A percentile compares a stretch with the other conserved stretches of the same genome.
These are phyloP conservation scores for Xenotilapia longispinis DNA, from an alignment of 2,113 vertebrate species.

Conservation along the genomic window DNA sequence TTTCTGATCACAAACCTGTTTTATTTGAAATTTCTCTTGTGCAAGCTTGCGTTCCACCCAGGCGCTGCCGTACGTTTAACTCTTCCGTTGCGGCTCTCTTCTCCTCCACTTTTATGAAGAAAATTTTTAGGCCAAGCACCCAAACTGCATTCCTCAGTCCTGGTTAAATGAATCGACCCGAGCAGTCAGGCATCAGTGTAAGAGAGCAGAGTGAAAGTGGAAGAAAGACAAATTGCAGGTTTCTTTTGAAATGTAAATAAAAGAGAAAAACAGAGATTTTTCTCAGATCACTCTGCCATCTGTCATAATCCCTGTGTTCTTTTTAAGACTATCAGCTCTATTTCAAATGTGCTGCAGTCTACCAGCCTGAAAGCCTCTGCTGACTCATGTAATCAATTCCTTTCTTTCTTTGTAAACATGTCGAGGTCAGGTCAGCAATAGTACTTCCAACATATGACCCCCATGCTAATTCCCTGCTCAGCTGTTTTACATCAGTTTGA, in stretches of 20 bases:
- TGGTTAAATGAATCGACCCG: neutral
- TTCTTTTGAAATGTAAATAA: neutral
- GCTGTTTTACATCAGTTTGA: neutral
- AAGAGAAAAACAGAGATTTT: neutral
- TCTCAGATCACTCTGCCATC: neutral
- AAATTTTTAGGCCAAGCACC: neutral
- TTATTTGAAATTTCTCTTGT: neutral
- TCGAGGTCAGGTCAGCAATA: neutral
- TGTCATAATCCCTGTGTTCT: neutral
- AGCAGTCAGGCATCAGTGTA: neutral
- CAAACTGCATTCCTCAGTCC: accelerated
- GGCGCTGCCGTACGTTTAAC: neutral
- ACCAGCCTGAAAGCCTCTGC: neutral
- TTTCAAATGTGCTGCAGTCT: neutral
- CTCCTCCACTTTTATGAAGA: neutral
- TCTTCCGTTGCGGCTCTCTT: neutral
- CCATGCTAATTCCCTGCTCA: neutral
- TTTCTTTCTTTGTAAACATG: neutral
- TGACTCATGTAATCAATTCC: neutral
- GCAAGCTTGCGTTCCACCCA: neutral
- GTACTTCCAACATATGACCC: neutral
- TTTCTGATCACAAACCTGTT: neutral
- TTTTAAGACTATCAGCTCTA: neutral
- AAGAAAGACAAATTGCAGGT: neutral
- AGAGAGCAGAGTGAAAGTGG: neutral